phyloP scores from a whole-genome alignment of 2,113 vertebrate genomes.

The zebrafish (Danio rerio) region GRCz12tu NC_133183.1:48070501-48071000 shows the following conservation, averaged over 20 bases:
- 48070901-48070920: too few relatives aligned
- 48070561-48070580: conserved; percentile 87
- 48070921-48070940: too few relatives aligned
- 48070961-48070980: too few relatives aligned
- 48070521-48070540: too few relatives aligned
- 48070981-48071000: too few relatives aligned
- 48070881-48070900: background rate
- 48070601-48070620: conserved; percentile 96
- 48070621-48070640: conserved; percentile 96
- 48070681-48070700: background rate
- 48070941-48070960: too few relatives aligned
- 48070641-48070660: conserved; percentile 96
- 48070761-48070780: background rate
- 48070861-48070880: background rate
- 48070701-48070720: background rate
- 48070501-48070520: too few relatives aligned
- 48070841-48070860: too few relatives aligned
- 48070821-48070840: too few relatives aligned
- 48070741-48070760: background rate
- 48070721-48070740: background rate
- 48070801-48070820: too few relatives aligned
- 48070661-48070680: background rate
- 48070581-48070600: conserved; percentile 97
- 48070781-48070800: too few relatives aligned
- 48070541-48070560: too few relatives aligned